Evolutionary conservation across 2,888 invertebrate genomes (phyloP).

Genomic region (Drosophila algonquin): DNA sequence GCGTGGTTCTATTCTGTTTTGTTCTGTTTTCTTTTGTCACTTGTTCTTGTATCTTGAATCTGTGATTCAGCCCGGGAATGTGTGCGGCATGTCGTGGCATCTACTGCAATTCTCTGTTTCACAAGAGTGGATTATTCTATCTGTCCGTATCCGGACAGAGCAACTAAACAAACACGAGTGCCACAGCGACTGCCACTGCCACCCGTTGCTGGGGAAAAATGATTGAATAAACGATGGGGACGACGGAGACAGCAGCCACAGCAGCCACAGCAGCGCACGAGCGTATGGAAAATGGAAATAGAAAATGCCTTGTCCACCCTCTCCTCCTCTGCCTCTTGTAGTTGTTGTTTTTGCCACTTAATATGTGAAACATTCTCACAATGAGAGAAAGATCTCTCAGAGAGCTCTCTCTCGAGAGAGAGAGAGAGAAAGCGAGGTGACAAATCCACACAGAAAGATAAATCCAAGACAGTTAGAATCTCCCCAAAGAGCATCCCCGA

Average conservation of each 20-base stretch:
- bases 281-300: constrained; percentile 63
- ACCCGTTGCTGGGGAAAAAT: constrained; percentile 57
- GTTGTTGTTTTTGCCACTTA: constrained; percentile 28
- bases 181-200: constrained; percentile 20
- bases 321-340: constrained; percentile 12
- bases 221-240: constrained; percentile 54
- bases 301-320: constrained; percentile 37
- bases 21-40: constrained; percentile 1
- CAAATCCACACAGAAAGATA: constrained; percentile 5
- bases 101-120: constrained; percentile 11
- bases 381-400: constrained; percentile 23
- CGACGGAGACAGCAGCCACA: constrained; percentile 21
- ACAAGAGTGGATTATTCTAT: constrained; percentile 33
- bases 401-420: background rate
- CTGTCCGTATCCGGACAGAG: constrained; percentile 23
- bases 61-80: constrained; percentile 14
- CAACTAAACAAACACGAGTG: constrained; percentile 74
- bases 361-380: constrained; percentile 37
- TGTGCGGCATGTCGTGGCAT: constrained; percentile 4
- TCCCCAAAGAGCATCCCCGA: constrained; percentile 12
- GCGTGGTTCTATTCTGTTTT: background rate
- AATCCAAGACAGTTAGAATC: constrained; percentile 15
- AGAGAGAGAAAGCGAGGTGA: constrained; percentile 13
- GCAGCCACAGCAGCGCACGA: constrained; percentile 14
- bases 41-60: background rate